Conservation (phyloP, 2,797 vertebrate genomes). For the Podargus strigoides region DNA sequence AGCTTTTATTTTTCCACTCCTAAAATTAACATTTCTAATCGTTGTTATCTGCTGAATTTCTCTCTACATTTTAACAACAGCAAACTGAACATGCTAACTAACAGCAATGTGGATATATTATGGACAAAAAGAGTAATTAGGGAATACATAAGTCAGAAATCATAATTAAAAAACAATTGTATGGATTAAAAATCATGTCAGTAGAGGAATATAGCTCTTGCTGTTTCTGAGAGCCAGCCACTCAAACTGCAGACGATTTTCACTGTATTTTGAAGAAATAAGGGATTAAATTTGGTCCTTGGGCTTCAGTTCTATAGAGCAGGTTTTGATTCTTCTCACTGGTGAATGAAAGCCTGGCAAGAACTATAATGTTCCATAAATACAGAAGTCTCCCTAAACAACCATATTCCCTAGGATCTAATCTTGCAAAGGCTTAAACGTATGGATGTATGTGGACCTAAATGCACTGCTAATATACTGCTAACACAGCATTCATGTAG, state of each 20-base stretch:
- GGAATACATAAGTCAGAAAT: not conserved
- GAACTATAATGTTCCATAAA: not conserved
- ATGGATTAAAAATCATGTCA: not conserved
- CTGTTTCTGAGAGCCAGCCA: not conserved
- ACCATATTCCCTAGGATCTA: not conserved
- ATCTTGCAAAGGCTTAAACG: not conserved
- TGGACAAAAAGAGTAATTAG: not conserved
- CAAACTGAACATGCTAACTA: not conserved
- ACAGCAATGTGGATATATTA: not conserved
- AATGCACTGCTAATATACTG: not conserved
- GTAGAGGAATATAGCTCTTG: not conserved
- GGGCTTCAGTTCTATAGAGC: not conserved
- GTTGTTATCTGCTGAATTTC: not conserved
- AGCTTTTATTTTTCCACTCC: not conserved
- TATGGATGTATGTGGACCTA: not conserved
- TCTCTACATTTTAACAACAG: not conserved
- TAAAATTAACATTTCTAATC: not conserved
- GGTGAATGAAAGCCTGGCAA: conserved; percentile 13
- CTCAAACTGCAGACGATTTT: not conserved
- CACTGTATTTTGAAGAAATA: not conserved
- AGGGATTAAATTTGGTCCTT: not conserved
- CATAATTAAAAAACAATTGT: not conserved
- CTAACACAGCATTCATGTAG: not conserved
- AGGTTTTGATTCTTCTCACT: not conserved
- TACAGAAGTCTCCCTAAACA: not conserved